Evolutionary conservation across 2,797 vertebrate species (phyloP), one percentile per base, ranked within the genome.

Genomic region (Anolis apletophallus): DNA sequence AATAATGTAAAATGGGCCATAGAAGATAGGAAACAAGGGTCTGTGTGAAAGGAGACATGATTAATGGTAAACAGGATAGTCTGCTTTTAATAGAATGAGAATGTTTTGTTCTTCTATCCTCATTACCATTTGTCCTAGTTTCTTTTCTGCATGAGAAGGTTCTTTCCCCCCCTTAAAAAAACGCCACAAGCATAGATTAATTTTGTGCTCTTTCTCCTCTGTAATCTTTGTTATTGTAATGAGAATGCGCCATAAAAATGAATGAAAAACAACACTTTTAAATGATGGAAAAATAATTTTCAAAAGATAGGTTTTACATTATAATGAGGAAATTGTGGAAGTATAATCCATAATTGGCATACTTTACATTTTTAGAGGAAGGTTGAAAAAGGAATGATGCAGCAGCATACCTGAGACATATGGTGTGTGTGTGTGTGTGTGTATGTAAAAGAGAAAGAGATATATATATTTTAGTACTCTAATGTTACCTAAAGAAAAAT

Each of bases 181-280:
- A 36, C 57, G 29, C 78, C 57, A 74, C 21, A 52, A 85, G 26
- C 32, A 57, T 36, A 52, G 29, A 76, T 85, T 75, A 72, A 76
- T 81, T 71, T 73, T 64, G 19, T 61, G 11, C 73, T 84, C 57
- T 40, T 80, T 72, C 40, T 78, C 6, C 13, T 36, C 67, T 71
- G 10, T 36, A 81, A 81, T 57, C 71, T 71, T 87, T 74, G 46
- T 79, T 78, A 57, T 36, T 77, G n/a, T 78, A 85, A 87, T 82
- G 13, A 36, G 68, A 21, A 64, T 46, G 5, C 78, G 19, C 55
- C 50, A 29, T 36, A 46, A 72, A 64, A 75, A 85, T 71, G 32
- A 85, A 71, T 57, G n/a, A 80, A 69, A 57, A 75, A 36, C 29
- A 32, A 75, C 36, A 55, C 50, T 69, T 82, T 83, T 52, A 73